Percentiles rank a stretch among this genome's conserved stretches.
phyloP scores from a whole-genome alignment of 1,140 invertebrate species.

The Drosophila neocordata region DNA sequence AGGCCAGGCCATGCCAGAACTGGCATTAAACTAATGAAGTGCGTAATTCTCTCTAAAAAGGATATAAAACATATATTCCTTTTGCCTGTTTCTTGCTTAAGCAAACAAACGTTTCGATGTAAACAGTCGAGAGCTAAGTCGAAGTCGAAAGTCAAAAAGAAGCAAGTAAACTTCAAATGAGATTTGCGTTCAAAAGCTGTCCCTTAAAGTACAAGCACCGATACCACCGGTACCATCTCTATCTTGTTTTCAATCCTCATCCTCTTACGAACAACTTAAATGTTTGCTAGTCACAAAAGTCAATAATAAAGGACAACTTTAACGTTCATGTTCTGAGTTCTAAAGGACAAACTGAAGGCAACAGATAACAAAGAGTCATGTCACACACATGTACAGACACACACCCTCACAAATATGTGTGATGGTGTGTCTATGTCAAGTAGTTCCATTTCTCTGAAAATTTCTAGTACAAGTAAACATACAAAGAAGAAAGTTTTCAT shows the following conservation, averaged over 20 bases:
- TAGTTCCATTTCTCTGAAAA: not conserved
- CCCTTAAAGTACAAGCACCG: not conserved
- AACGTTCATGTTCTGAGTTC: slow-evolving; percentile 8
- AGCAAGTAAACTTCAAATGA: slow-evolving; percentile 63
- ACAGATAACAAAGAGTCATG: slow-evolving; percentile 13
- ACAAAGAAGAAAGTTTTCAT: not conserved
- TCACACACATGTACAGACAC: too few species aligned
- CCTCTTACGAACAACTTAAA: slow-evolving; percentile 11
- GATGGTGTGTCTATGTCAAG: not conserved
- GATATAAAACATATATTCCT: slow-evolving; percentile 16
- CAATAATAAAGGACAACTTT: slow-evolving; percentile 45
- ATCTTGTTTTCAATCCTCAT: not conserved
- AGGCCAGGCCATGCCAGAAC: not conserved
- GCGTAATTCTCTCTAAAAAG: slow-evolving; percentile 38
- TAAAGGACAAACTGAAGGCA: slow-evolving; percentile 18
- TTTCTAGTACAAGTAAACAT: not conserved
- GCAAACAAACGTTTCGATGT: slow-evolving; percentile 26
- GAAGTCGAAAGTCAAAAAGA: slow-evolving; percentile 40
- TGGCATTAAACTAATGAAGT: slow-evolving; percentile 49
- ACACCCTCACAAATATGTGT: not conserved
- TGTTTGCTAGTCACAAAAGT: slow-evolving; percentile 42
- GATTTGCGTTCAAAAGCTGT: slow-evolving; percentile 40
- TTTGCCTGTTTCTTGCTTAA: slow-evolving; percentile 2
- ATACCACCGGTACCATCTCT: slow-evolving; percentile 11
- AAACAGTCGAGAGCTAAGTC: slow-evolving; percentile 42